Conservation (phyloP, 2,888 invertebrate species). For the Dasysyrphus tricinctus region DNA sequence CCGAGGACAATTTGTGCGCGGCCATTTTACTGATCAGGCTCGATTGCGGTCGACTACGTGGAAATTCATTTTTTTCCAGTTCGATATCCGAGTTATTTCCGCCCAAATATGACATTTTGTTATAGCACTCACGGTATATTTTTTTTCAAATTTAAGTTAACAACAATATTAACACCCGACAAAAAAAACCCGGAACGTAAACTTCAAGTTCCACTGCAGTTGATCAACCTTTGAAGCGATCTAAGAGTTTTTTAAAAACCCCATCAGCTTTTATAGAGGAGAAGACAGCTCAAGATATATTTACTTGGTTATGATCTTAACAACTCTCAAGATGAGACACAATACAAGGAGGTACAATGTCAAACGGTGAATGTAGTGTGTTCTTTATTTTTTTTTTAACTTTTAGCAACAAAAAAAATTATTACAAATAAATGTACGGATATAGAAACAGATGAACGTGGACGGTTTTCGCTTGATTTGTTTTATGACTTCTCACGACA, state of each 20-base stretch:
- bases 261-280: slow-evolving; percentile 67
- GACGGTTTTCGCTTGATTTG: slow-evolving; percentile 74
- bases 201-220: slow-evolving; percentile 31
- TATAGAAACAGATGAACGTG: slow-evolving; percentile 49
- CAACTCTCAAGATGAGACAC: slow-evolving; percentile 67
- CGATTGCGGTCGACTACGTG: slow-evolving; percentile 78
- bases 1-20: slow-evolving; percentile 81
- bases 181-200: not conserved
- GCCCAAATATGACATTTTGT: slow-evolving; percentile 81
- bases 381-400: slow-evolving; percentile 34
- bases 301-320: slow-evolving; percentile 58
- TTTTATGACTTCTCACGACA: slow-evolving; percentile 74
- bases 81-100: slow-evolving; percentile 82
- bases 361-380: slow-evolving; percentile 33
- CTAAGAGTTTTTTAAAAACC: slow-evolving; percentile 69
- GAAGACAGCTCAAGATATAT: slow-evolving; percentile 47
- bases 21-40: slow-evolving; percentile 81
- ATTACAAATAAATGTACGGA: slow-evolving; percentile 47
- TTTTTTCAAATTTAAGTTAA: slow-evolving; percentile 5
- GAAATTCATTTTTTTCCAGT: slow-evolving; percentile 81
- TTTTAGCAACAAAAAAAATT: slow-evolving; percentile 36
- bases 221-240: slow-evolving; percentile 68
- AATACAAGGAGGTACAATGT: slow-evolving; percentile 61
- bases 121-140: slow-evolving; percentile 25
- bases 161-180: slow-evolving; percentile 9